These are phyloP conservation scores for Oriolus oriolus DNA, from an alignment of 2,113 vertebrate species.

Conservation along the genomic window DNA sequence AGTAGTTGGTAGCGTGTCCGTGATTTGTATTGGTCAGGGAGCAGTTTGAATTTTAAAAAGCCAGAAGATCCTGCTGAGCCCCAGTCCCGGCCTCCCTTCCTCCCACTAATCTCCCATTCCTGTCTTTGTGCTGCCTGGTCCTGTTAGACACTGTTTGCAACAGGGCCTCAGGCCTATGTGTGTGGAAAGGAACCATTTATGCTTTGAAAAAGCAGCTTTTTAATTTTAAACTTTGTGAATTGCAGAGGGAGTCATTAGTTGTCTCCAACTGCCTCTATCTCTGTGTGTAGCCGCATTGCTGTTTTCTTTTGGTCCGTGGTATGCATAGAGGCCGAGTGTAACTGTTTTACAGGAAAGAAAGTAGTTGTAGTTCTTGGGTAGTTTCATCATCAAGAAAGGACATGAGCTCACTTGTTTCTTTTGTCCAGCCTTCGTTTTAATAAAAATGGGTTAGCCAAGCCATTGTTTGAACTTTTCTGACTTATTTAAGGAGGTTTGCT, in stretches of 20 bases:
- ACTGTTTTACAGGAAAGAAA: too few relatives aligned
- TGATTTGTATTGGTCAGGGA: conserved; percentile 80
- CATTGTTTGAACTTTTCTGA: neutral
- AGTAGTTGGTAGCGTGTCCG: conserved; percentile 74
- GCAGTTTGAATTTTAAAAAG: conserved; percentile 83
- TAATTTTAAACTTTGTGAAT: conserved; percentile 53
- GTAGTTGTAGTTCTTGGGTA: too few relatives aligned
- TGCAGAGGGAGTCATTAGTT: conserved; percentile 1
- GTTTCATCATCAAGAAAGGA: too few relatives aligned
- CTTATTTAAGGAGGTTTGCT: neutral
- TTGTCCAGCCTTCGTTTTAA: neutral
- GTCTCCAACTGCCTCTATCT: neutral
- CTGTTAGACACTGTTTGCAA: conserved; percentile 59
- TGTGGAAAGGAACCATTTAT: conserved; percentile 45
- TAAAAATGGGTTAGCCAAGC: neutral
- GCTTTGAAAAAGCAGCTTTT: conserved; percentile 37
- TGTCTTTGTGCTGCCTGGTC: conserved; percentile 83
- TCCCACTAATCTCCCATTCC: conserved; percentile 79
- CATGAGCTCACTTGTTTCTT: neutral
- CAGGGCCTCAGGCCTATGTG: conserved; percentile 11
- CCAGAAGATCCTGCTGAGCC: conserved; percentile 78
- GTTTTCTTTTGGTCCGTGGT: too few relatives aligned
- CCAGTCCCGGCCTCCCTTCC: conserved; percentile 72
- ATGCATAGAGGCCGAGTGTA: too few relatives aligned
- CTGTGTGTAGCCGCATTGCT: too few relatives aligned